These are phyloP conservation scores for Muntiacus muntjak DNA, from an alignment of 2,113 vertebrate species.

Conservation along the genomic window DNA sequence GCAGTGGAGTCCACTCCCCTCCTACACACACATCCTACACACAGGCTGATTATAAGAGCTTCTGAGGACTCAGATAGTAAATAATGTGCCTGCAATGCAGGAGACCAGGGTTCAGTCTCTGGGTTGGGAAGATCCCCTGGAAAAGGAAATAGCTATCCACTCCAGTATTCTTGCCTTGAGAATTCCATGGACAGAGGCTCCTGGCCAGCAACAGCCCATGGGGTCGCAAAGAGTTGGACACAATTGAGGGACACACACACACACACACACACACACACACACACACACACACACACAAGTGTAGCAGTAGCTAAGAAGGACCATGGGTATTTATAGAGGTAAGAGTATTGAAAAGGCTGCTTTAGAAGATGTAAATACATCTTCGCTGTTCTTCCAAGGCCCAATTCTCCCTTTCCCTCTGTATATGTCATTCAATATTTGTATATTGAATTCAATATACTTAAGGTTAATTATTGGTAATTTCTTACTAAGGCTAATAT, in stretches of 20 bases:
- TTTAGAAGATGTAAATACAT: background rate
- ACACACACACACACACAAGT: background rate
- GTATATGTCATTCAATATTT: background rate
- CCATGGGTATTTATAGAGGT: background rate
- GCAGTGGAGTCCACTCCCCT: background rate
- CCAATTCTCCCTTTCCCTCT: background rate
- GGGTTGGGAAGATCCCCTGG: background rate
- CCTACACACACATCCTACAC: background rate
- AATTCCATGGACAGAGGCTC: background rate
- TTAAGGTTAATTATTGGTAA: background rate
- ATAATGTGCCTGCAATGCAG: background rate
- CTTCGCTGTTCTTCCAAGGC: background rate
- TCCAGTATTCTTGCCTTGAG: background rate
- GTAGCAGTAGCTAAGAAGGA: background rate
- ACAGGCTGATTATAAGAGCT: background rate
- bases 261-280: background rate
- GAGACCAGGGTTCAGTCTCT: background rate
- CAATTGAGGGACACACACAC: background rate
- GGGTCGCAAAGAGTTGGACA: background rate
- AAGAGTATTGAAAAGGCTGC: background rate
- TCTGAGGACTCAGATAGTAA: background rate
- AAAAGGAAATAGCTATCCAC: background rate
- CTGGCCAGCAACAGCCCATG: background rate
- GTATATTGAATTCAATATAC: background rate
- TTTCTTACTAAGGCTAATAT: background rate